phyloP scores from a whole-genome alignment of 2,888 invertebrate genomes.

The Xestia rhomboidea region DNA sequence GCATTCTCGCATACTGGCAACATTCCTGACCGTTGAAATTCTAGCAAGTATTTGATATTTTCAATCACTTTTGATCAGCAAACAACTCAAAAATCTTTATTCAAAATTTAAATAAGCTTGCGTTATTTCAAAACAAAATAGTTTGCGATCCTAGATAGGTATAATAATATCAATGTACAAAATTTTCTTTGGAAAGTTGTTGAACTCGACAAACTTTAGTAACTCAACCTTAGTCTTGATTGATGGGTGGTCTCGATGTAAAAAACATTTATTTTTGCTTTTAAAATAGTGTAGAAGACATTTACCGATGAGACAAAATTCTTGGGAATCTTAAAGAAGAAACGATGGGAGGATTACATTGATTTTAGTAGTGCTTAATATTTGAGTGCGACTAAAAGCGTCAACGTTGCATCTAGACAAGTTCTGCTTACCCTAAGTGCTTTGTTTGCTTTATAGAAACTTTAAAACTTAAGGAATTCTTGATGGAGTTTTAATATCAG shows the following conservation, averaged over 20 bases:
- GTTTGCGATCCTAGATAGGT: conserved; percentile 39
- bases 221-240: conserved; percentile 54
- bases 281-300: conserved; percentile 29
- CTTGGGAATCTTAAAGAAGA: conserved; percentile 9
- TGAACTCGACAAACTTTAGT: conserved; percentile 55
- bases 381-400: conserved; percentile 38
- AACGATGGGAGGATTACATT: conserved; percentile 15
- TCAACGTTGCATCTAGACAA: conserved; percentile 22
- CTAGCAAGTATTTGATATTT: conserved; percentile 36
- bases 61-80: conserved; percentile 58
- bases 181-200: conserved; percentile 50
- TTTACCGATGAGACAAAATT: conserved; percentile 35
- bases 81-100: conserved; percentile 41
- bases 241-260: conserved; percentile 47
- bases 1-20: conserved; percentile 11
- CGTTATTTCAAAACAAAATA: conserved; percentile 50
- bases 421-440: conserved; percentile 49
- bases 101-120: conserved; percentile 50
- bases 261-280: conserved; percentile 40
- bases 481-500: conserved; percentile 39
- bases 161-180: conserved; percentile 43
- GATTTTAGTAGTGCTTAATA: conserved; percentile 49
- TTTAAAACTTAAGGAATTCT: conserved; percentile 47
- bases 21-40: conserved; percentile 25
- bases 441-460: conserved; percentile 43